A percentile compares a stretch with the other conserved stretches of the same genome.
Evolutionary conservation across 2,113 vertebrate genomes (phyloP).

Genomic region (Casuarius casuarius): DNA sequence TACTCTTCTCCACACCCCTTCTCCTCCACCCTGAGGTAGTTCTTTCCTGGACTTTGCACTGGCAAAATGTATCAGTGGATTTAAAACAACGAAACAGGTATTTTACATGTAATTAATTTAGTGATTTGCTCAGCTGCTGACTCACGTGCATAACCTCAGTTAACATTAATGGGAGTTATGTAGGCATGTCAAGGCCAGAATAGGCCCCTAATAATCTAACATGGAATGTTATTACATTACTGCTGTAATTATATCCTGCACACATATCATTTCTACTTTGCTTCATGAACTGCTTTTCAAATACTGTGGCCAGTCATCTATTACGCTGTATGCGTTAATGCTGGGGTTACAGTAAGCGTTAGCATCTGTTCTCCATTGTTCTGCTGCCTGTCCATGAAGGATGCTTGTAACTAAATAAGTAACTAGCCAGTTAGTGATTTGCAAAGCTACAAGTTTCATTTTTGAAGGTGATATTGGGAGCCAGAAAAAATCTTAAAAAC

Average conservation of each 20-base stretch:
- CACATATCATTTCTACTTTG: conserved; percentile 57
- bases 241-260: conserved; percentile 65
- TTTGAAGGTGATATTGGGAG: conserved; percentile 1
- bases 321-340: not conserved
- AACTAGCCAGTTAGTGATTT: not conserved
- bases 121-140: conserved; percentile 62
- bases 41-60: not conserved
- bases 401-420: not conserved
- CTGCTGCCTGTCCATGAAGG: not conserved
- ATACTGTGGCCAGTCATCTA: conserved; percentile 7
- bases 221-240: conserved; percentile 68
- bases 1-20: not conserved
- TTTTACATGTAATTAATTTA: conserved; percentile 73
- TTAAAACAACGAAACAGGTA: conserved; percentile 49
- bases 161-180: conserved; percentile 68
- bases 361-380: not conserved
- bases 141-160: conserved; percentile 62
- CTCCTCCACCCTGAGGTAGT: not conserved
- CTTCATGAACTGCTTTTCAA: conserved; percentile 52
- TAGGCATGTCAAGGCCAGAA: conserved; percentile 64
- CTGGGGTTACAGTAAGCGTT: not conserved
- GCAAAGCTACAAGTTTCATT: not conserved
- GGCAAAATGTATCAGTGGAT: not conserved
- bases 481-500: not conserved
- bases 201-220: conserved; percentile 67